A percentile compares a stretch with the other conserved stretches of the same genome.
Evolutionary conservation across 2,888 invertebrate genomes (phyloP).

Genomic region (Branchinecta sandiegonensis): DNA sequence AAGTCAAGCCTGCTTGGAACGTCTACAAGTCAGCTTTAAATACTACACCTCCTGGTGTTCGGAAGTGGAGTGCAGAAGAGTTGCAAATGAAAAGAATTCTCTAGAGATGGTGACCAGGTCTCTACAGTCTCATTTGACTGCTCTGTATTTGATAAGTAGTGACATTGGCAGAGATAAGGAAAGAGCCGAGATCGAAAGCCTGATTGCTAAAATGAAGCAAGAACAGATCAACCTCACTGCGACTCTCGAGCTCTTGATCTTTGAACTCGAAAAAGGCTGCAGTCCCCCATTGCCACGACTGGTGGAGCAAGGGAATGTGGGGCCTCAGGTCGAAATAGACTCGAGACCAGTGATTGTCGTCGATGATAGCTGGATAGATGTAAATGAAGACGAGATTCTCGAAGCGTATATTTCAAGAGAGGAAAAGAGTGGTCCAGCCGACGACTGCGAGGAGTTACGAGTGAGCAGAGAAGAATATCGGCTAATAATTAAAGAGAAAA

Average conservation of each 20-base stretch:
- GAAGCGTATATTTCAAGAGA: neutral
- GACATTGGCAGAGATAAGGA: neutral
- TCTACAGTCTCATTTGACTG: too few relatives aligned
- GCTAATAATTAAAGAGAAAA: neutral
- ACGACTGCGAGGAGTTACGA: neutral
- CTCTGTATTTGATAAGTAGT: too few relatives aligned
- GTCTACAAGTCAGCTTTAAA: too few relatives aligned
- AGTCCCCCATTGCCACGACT: too few relatives aligned
- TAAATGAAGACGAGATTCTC: conserved; percentile 1
- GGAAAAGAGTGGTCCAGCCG: neutral
- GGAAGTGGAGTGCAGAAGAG: too few relatives aligned
- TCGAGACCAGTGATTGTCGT: neutral
- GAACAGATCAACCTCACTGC: neutral
- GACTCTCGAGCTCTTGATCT: neutral
- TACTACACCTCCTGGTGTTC: too few relatives aligned
- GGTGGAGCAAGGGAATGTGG: too few relatives aligned
- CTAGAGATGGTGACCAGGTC: too few relatives aligned
- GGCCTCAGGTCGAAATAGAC: too few relatives aligned
- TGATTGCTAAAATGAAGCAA: neutral
- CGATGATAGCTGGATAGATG: neutral
- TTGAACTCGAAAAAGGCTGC: neutral
- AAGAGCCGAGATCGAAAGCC: neutral
- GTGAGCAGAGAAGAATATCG: neutral
- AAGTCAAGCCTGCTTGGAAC: too few relatives aligned
- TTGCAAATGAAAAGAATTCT: too few relatives aligned